A percentile compares a stretch with the other conserved stretches of the same genome.
These are phyloP conservation scores for Eulemur coronatus DNA, from an alignment of 2,797 vertebrate species.

Conservation along the genomic window DNA sequence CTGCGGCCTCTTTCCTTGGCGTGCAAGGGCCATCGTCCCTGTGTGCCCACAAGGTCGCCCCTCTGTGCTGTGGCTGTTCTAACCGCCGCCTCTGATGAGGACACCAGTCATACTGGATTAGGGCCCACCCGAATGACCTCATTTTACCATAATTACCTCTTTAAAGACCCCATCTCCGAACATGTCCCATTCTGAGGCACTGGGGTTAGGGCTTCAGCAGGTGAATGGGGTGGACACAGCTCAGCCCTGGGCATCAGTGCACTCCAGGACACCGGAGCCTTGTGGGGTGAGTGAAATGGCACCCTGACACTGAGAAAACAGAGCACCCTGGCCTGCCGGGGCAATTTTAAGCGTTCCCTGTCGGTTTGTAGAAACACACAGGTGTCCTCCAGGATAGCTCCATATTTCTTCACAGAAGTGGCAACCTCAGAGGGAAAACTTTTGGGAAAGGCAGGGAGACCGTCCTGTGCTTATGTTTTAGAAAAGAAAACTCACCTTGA, in stretches of 20 bases:
- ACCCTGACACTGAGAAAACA: not conserved
- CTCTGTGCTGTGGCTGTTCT: not conserved
- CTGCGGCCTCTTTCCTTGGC: not conserved
- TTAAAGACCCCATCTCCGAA: not conserved
- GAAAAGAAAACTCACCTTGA: not conserved
- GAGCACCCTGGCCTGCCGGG: not conserved
- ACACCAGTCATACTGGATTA: not conserved
- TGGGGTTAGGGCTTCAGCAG: not conserved
- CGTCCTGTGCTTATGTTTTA: not conserved
- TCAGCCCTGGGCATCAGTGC: not conserved
- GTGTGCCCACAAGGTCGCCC: rapidly evolving
- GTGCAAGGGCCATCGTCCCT: rapidly evolving
- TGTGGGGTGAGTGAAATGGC: not conserved
- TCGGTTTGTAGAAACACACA: not conserved
- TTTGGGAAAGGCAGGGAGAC: not conserved
- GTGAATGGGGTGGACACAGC: not conserved
- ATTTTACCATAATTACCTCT: not conserved
- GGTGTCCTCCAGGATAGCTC: too few species aligned
- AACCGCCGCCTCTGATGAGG: not conserved
- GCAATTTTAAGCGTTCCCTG: not conserved
- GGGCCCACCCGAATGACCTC: not conserved
- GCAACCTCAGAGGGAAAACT: not conserved
- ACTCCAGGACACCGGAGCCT: not conserved
- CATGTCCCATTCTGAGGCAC: not conserved
- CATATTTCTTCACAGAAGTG: not conserved